Base-by-base conservation (phyloP, 1,140 invertebrate genomes). In the Chrysoperla carnea region DNA sequence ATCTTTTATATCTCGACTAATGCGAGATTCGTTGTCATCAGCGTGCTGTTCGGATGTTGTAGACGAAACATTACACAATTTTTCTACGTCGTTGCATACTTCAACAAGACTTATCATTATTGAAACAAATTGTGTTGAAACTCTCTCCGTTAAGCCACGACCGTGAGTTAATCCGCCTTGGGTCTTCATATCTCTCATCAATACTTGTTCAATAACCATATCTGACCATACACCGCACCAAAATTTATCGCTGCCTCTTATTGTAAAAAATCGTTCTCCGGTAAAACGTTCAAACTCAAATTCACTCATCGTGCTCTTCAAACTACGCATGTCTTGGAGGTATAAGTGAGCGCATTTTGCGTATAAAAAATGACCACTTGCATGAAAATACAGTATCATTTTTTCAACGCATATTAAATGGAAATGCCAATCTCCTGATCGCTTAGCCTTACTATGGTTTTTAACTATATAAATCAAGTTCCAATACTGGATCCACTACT, bases 181-280 rank as follows among this genome's bases (percentile, higher is more conserved):
- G 31, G 15, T 45, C 31, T 55, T 52, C 51, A 55, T 53, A 29
- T 46, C 44, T 29, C 40, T 27, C 50, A 55, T 55, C 8, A 51
- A 8, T 12, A 29, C 51, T 44, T 59, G 58, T 42, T 61, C 52
- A 40, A 61, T n/a, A n/a, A n/a, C n/a, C n/a, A n/a, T n/a, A n/a
- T n/a, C n/a, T n/a, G n/a, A n/a, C n/a, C n/a, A n/a, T 60, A 6
- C 47, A 49, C 53, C 60, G 54, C 43, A 56, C 56, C 60, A 63
- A 43, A 51, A 57, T 46, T 56, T 59, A 40, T 64, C 52, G 40
- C 49, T 14, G 40, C 44, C 11, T 38, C 39, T 9, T 12, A 50
- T 39, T n/a, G 48, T 49, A 15, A 45, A 47, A 4, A 33, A 43
- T 4, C 42, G 43, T 13, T 41, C 29, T 7, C 11, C 11, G 11